Evolutionary conservation across 2,113 vertebrate species (phyloP), one percentile per base, ranked within the genome.

Genomic region (Zosterops japonicus): DNA sequence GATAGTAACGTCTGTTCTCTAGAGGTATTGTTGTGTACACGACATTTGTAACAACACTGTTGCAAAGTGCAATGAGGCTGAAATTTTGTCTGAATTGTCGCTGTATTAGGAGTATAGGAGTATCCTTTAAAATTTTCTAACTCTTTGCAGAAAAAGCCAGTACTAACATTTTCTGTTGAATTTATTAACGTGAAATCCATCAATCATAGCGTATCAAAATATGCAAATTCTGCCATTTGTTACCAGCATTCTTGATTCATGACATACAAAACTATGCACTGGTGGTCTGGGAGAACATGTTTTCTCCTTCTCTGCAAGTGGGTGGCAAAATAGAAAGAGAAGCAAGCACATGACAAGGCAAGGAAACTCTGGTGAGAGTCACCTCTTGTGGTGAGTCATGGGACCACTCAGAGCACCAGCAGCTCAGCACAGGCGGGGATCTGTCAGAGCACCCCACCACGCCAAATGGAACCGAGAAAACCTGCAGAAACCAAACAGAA

Each of bases 401-500:
- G n/a, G 65, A 84, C 33, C 72, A 78, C 20, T 46, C 0, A 16
- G 59, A 76, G 24, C 41, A 60, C 31, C 4, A 3, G 9, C 33
- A 83, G 35, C 25, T 75, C 4, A 4, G n/a, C 1, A 1, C n/a
- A 87, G 35, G 33, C 0, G 0, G 20, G 31, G 4, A 65, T 82
- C 50, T 3, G 2, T 21, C 60, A 61, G 25, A 81, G 64, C 13
- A 27, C 28, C 39, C 3, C 0, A 20, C 17, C 8, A 29, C n/a
- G 36, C 18, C 36, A 64, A 60, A 74, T 0, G 31, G 49, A 81
- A 65, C 21, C 14, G 21, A 76, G 11, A 28, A 89, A 61, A 53
- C 7, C 31, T 57, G 15, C 31, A 46, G 67, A 41, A 77, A 57
- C 11, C 18, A 56, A 33, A 55, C 29, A 41, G 29, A 89, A 86